Evolutionary conservation across 1,140 invertebrate genomes (phyloP), one percentile per base, ranked within the genome.

Genomic region (Calephelis nemesis): DNA sequence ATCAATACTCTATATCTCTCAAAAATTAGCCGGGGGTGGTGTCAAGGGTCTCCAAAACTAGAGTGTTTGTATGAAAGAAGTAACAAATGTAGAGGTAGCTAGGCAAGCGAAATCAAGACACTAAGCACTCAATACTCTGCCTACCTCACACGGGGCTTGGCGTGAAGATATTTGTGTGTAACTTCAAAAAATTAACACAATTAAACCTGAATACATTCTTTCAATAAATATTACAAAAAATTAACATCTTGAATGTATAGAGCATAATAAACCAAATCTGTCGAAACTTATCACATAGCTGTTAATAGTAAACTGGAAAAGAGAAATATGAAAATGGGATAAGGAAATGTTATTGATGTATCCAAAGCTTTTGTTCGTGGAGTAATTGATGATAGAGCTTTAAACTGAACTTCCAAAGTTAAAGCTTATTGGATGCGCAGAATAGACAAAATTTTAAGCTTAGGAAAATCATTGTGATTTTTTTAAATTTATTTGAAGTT

Each of bases 161-260:
- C 30, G 7, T 9, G 8, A 52, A 52, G 15, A 54, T 30, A 54
- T 30, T 19, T 30, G 50, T 54, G 10, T 54, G 1, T 13, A 30
- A 54, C 42, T 45, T 45, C 42, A 45, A 54, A 52, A 54, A 54
- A 54, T 54, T 54, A 54, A 58, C 52, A 30, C 52, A 39, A 58
- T 58, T 58, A 12, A 45, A 66, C 65, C 50, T 39, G 15, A 45
- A 66, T 58, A 54, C 8, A 45, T 3, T 42, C 50, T 40, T 50
- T 66, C 4, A 58, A 58, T 58, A 66, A 66, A 42, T 47, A 47
- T 47, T 45, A 60, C 70, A 68, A 66, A 68, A 65, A 71, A 76
- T 78, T 78, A 78, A 69, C 76, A 72, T 66, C 54, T 77, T 76
- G 67, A 69, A 67, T 52, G n/a, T 45, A 75, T 69, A 73, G 73